Evolutionary conservation across 2,113 vertebrate genomes (phyloP).

Genomic region (Pyrgilauda ruficollis): DNA sequence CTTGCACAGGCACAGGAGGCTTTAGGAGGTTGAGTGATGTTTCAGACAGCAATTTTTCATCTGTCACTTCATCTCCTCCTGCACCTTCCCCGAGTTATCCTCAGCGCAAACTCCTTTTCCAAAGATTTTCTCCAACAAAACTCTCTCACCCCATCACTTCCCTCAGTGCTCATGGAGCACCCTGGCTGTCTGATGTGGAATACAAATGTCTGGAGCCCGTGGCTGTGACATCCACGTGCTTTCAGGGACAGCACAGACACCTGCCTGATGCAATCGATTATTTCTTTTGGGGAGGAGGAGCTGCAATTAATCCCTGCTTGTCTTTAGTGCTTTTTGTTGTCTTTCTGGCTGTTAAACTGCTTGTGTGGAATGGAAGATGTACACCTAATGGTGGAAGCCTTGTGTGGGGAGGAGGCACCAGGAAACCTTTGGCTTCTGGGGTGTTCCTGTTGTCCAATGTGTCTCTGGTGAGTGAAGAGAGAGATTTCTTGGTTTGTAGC

Average conservation of each 20-base stretch:
- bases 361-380: neutral
- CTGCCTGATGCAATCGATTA: neutral
- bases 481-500: neutral
- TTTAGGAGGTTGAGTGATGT: neutral
- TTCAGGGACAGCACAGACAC: neutral
- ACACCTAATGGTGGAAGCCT: neutral
- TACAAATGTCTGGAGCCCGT: accelerated
- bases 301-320: neutral
- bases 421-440: neutral
- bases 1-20: neutral
- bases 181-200: neutral
- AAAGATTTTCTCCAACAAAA: neutral
- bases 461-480: neutral
- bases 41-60: neutral
- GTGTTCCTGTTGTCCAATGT: neutral
- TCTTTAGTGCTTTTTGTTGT: neutral
- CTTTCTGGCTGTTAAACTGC: neutral
- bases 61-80: neutral
- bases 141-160: accelerated
- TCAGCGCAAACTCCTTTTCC: neutral
- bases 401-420: neutral
- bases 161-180: accelerated
- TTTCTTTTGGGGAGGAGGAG: neutral
- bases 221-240: neutral
- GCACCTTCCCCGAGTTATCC: neutral